phyloP scores from a whole-genome alignment of 2,113 vertebrate genomes.

The Xenopus borealis region DNA sequence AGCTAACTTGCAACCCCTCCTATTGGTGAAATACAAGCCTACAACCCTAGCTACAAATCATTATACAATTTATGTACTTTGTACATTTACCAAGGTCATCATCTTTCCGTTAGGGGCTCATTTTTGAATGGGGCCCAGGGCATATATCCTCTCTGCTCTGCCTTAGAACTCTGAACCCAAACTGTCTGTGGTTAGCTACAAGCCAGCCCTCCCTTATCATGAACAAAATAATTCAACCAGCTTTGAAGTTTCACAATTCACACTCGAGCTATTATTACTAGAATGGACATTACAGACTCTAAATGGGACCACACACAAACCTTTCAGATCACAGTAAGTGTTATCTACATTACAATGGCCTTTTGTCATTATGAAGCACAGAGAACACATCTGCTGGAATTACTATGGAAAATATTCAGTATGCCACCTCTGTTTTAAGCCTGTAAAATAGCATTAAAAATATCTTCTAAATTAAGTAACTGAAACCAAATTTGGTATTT shows the following conservation, averaged over 20 bases:
- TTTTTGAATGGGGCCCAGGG: too few species aligned
- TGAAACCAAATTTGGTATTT: slow-evolving; percentile 23
- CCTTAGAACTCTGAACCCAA: too few species aligned
- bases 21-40: too few species aligned
- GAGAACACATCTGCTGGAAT: slow-evolving; percentile 61
- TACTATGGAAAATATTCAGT: slow-evolving; percentile 65
- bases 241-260: background rate
- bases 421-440: slow-evolving; percentile 47
- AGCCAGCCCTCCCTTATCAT: background rate
- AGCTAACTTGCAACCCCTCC: too few species aligned
- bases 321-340: background rate
- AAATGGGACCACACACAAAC: slow-evolving; percentile 29
- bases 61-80: too few species aligned
- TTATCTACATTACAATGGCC: slow-evolving; percentile 15
- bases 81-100: too few species aligned
- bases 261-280: background rate
- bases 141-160: too few species aligned
- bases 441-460: slow-evolving; percentile 48
- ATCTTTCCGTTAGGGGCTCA: too few species aligned
- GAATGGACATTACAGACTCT: background rate
- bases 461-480: slow-evolving; percentile 54
- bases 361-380: slow-evolving; percentile 48
- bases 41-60: too few species aligned
- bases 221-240: background rate
- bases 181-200: too few species aligned